Percentiles rank a stretch among this genome's conserved stretches.
Evolutionary conservation across 2,888 invertebrate genomes (phyloP).

Genomic region (Papilio demoleus): DNA sequence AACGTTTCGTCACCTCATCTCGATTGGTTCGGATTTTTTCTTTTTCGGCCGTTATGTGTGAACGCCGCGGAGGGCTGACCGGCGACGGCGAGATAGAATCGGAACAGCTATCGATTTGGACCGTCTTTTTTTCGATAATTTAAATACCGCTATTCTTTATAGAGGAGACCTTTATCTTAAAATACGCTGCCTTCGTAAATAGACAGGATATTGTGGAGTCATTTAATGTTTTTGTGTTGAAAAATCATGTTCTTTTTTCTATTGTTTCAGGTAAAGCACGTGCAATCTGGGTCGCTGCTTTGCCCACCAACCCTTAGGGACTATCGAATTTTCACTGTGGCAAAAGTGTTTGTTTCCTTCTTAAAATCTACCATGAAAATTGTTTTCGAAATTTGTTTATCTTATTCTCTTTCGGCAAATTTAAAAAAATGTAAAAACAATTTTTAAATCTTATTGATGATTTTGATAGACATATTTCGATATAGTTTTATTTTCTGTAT

Average conservation of each 20-base stretch:
- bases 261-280: conserved; percentile 79
- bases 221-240: conserved; percentile 50
- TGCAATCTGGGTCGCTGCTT: conserved; percentile 71
- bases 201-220: conserved; percentile 19
- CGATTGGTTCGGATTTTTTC: conserved; percentile 79
- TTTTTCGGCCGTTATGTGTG: conserved; percentile 79
- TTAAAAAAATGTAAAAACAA: conserved; percentile 42
- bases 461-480: conserved; percentile 40
- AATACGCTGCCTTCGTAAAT: conserved; percentile 35
- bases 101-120: conserved; percentile 68
- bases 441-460: conserved; percentile 40
- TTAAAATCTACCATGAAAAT: conserved; percentile 52
- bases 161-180: conserved; percentile 58
- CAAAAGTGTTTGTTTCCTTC: conserved; percentile 67
- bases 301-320: conserved; percentile 58
- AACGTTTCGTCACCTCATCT: conserved; percentile 84
- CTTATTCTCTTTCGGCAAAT: conserved; percentile 56
- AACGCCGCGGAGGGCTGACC: conserved; percentile 75
- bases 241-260: conserved; percentile 47
- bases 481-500: conserved; percentile 59
- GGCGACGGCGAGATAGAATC: conserved; percentile 69
- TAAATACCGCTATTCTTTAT: conserved; percentile 78
- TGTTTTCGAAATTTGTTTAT: conserved; percentile 43
- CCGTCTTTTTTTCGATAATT: conserved; percentile 76
- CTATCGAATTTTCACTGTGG: conserved; percentile 66